Evolutionary conservation across 1,140 invertebrate genomes (phyloP), one percentile per base, ranked within the genome.

Genomic region (Cydia amplana): DNA sequence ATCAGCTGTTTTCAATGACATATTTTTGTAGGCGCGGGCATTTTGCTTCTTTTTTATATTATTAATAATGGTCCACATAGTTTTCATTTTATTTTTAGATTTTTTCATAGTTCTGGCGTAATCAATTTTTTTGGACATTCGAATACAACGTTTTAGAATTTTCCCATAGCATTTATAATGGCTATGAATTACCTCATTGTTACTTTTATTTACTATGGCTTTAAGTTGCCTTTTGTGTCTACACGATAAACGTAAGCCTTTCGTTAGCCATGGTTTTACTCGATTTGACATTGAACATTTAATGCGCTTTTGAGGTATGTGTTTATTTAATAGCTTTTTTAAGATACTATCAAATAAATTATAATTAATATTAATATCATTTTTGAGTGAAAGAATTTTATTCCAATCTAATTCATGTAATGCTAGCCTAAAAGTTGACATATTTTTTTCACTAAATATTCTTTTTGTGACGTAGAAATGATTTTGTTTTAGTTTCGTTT

Each of bases 391-490:
- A 46, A 46, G 14, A 3, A 46, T 46, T 10, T 12, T 46, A 46
- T 46, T 46, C 43, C 43, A 46, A 16, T 46, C n/a, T 2, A 64
- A 9, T 12, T 64, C 60, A 64, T 10, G 18, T 64, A 64, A 25
- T 64, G 18, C 60, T 64, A 23, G 18, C n/a, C 25, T 16, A 64
- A 64, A 64, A 1, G 60, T 23, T 64, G 60, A 23, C 60, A 64
- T 64, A 64, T 64, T 64, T 46, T 85, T 77, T 75, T 72, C 43
- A 12, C 14, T 46, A 46, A 46, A 46, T 0, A 46, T 46, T 14
- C 43, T 46, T 46, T 46, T 46, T 46, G 43, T 46, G 43, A 46
- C 4, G 43, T 14, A 46, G 43, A 12, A 46, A 4, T 46, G 9
- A 46, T 14, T 10, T 46, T 46, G 43, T 12, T 10, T 46, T 46